Evolutionary conservation across 2,113 vertebrate species (phyloP), one percentile per base, ranked within the genome.

Genomic region (Cervus canadensis): DNA sequence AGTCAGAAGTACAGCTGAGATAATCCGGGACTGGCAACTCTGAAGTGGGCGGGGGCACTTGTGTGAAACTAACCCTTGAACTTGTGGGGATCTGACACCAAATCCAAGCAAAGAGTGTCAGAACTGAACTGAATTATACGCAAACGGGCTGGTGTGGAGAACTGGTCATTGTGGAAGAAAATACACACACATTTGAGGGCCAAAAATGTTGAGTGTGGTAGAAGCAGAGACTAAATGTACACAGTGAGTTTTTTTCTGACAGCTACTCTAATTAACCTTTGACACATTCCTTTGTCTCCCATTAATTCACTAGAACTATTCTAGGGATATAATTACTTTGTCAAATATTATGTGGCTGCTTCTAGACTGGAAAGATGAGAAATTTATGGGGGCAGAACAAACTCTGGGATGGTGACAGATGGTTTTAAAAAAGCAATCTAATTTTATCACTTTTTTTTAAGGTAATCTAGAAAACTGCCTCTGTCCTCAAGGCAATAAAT

Each of bases 341-440:
- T 88, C n/a, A 87, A 88, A 89, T 74, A 12, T 43, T 60, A 74
- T 43, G 33, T 52, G 78, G 33, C 15, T 54, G 45, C 26, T 74
- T 40, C 60, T 95, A 40, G 60, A 52, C 23, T 92, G n/a, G 10
- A 83, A 14, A n/a, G 85, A 92, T 83, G 52, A 89, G 52, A 19
- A 96, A 92, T 30, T 83, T 60, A 74, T 26, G 43, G 19, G 45
- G 64, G 4, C 11, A 83, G n/a, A 83, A 36, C 26, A 60, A 87
- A 92, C 33, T 59, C 74, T 81, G 33, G 60, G 19, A 52, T 82
- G 50, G 45, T n/a, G 26, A 95, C 36, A 81, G 30, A n/a, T 40
- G 4, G 45, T 83, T 89, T 94, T 82, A n/a, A 88, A 87, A 91
- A 90, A 56, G 57, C 48, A 91, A 87, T 87, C 57, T 95, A 84